Percentiles rank a stretch among this genome's conserved stretches.
These are phyloP conservation scores for Oceanites oceanicus DNA, from an alignment of 2,113 vertebrate species.

Conservation along the genomic window DNA sequence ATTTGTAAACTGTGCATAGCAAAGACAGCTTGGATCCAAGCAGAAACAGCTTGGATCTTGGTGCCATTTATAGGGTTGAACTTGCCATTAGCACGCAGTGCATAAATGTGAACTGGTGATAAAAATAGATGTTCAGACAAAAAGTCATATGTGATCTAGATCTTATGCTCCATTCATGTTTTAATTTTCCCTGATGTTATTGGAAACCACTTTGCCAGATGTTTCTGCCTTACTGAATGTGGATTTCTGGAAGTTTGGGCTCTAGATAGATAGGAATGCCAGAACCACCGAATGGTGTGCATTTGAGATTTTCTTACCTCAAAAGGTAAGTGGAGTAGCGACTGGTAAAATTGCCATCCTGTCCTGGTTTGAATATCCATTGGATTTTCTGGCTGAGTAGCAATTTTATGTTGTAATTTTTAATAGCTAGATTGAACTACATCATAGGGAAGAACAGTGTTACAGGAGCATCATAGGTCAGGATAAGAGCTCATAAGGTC, in stretches of 20 bases:
- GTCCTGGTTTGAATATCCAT: background rate
- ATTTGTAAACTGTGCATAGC: background rate
- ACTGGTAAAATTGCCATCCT: background rate
- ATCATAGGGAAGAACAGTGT: background rate
- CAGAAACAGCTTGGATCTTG: background rate
- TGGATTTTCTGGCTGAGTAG: background rate
- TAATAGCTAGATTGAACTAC: background rate
- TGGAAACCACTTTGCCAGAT: background rate
- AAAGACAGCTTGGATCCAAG: background rate
- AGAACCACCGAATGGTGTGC: background rate
- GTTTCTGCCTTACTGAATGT: background rate
- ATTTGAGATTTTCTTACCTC: background rate
- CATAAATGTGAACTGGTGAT: background rate
- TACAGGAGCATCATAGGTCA: background rate
- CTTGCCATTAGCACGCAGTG: background rate
- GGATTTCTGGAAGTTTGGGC: background rate
- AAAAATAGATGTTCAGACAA: conserved; percentile 19
- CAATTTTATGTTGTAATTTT: background rate
- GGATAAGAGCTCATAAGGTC: background rate
- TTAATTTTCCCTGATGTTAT: background rate
- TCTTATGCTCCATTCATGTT: background rate
- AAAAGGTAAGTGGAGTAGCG: conserved; percentile 25
- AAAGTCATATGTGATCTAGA: background rate
- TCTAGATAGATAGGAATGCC: background rate
- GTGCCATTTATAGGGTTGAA: background rate